phyloP scores from a whole-genome alignment of 2,113 vertebrate genomes.

The Urocynchramus pylzowi region DNA sequence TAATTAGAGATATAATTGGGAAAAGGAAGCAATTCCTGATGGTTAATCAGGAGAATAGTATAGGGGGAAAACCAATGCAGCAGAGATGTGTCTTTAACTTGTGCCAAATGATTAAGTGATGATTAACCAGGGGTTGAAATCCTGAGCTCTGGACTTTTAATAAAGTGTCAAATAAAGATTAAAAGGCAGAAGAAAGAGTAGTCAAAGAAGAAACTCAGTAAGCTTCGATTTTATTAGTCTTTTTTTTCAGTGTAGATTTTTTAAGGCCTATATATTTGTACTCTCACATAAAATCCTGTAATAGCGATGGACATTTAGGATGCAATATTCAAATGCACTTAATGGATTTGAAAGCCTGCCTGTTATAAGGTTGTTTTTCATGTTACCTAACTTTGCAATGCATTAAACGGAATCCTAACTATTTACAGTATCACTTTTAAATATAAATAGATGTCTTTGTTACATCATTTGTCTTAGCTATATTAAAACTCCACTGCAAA shows the following conservation, averaged over 20 bases:
- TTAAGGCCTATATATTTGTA: not conserved
- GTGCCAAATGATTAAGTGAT: slow-evolving; percentile 32
- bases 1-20: not conserved
- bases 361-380: not conserved
- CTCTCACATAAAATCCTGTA: not conserved
- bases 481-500: not conserved
- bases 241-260: not conserved
- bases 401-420: not conserved
- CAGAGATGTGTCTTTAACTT: not conserved
- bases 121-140: slow-evolving; percentile 31
- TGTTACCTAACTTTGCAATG: not conserved
- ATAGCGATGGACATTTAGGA: not conserved
- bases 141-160: slow-evolving; percentile 25
- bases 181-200: not conserved
- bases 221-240: not conserved
- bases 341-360: not conserved
- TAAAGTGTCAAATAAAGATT: slow-evolving; percentile 45
- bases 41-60: not conserved
- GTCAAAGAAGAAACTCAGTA: not conserved
- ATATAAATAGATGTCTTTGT: not conserved
- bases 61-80: not conserved
- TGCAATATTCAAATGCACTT: not conserved
- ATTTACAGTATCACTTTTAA: not conserved
- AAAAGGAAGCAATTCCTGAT: not conserved
- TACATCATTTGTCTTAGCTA: not conserved